Conservation (phyloP, 2,797 vertebrate species). For the Monodelphis domestica region DNA sequence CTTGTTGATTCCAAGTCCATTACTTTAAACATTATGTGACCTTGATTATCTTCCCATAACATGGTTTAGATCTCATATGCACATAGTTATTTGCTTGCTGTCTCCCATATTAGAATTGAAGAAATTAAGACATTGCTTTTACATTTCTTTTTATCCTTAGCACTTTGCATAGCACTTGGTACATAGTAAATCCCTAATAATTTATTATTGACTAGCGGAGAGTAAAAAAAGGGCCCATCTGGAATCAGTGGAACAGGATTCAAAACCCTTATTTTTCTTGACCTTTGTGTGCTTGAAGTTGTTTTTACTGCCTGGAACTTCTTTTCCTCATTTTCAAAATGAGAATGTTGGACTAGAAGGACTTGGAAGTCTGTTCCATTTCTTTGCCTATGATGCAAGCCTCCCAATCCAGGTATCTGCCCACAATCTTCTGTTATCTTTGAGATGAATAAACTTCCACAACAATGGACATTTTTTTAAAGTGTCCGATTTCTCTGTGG, state of each 20-base stretch:
- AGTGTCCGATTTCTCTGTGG: neutral
- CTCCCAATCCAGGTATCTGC: neutral
- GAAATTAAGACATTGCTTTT: neutral
- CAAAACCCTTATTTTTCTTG: neutral
- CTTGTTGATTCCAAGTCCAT: neutral
- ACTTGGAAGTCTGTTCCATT: neutral
- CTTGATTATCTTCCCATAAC: neutral
- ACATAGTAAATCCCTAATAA: neutral
- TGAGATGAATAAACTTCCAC: neutral
- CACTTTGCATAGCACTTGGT: neutral
- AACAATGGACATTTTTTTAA: neutral
- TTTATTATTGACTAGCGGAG: neutral
- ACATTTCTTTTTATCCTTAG: neutral
- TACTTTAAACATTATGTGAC: neutral
- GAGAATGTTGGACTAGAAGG: neutral
- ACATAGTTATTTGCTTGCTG: neutral
- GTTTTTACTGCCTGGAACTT: neutral
- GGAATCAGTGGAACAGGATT: neutral
- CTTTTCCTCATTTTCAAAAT: neutral
- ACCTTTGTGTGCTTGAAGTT: neutral
- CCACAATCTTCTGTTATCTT: neutral
- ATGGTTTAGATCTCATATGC: neutral
- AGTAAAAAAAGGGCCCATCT: neutral
- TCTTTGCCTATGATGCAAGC: neutral
- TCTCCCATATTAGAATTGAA: neutral